Evolutionary conservation across 2,888 invertebrate species (phyloP).

Genomic region (Hybos culiciformis): DNA sequence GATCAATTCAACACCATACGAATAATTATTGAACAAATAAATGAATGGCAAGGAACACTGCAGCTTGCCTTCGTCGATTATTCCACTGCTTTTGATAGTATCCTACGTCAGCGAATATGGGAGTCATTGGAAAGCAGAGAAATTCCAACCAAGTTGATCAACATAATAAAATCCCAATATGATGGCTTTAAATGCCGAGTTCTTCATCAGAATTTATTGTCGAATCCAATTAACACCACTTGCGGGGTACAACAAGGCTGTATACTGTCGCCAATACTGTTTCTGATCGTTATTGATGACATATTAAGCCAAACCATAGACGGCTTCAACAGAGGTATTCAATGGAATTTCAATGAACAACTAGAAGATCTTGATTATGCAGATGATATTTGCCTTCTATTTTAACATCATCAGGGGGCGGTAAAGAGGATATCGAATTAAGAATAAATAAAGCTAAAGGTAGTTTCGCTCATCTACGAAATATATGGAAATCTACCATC

Average conservation of each 20-base stretch:
- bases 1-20: neutral
- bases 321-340: neutral
- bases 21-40: neutral
- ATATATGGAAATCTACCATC: too few relatives aligned
- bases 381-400: too few relatives aligned
- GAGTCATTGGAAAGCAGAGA: neutral
- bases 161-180: too few relatives aligned
- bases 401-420: too few relatives aligned
- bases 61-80: neutral
- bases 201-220: too few relatives aligned
- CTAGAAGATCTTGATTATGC: too few relatives aligned
- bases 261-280: neutral
- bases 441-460: too few relatives aligned
- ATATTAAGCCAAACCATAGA: neutral
- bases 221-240: neutral
- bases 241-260: neutral
- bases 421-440: too few relatives aligned
- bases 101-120: neutral
- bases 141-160: too few relatives aligned
- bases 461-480: too few relatives aligned
- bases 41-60: neutral
- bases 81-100: neutral
- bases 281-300: neutral
- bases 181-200: too few relatives aligned
- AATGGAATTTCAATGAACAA: neutral